Evolutionary conservation across 2,113 vertebrate genomes (phyloP).

Genomic region (Piprites chloris): DNA sequence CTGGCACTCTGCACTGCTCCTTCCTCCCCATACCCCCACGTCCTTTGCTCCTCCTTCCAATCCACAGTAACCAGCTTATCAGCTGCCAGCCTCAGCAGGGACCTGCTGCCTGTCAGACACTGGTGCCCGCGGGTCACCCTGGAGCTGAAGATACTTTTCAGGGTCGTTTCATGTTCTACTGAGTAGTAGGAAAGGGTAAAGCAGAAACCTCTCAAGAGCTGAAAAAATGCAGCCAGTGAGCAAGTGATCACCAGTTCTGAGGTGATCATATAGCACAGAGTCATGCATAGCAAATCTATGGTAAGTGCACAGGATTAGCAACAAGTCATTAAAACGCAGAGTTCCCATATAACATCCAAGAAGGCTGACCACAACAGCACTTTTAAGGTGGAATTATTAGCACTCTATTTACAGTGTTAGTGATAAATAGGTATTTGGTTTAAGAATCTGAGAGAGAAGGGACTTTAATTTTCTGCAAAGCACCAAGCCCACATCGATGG

Average conservation of each 20-base stretch:
- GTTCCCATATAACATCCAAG: not conserved
- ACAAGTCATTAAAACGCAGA: not conserved
- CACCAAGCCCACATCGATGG: not conserved
- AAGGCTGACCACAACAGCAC: not conserved
- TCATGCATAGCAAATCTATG: not conserved
- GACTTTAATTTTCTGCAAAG: not conserved
- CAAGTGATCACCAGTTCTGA: not conserved
- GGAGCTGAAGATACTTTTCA: not conserved
- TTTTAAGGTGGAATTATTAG: not conserved
- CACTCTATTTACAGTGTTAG: not conserved
- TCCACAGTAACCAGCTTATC: slow-evolving; percentile 22
- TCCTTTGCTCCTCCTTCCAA: not conserved
- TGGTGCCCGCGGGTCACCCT: not conserved
- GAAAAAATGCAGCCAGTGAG: not conserved
- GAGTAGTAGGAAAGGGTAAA: not conserved
- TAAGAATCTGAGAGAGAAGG: not conserved
- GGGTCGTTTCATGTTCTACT: not conserved
- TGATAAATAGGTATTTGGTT: not conserved
- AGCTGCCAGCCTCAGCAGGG: not conserved
- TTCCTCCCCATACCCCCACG: not conserved
- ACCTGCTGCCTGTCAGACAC: not conserved
- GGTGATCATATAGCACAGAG: not conserved
- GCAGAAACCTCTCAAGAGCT: not conserved
- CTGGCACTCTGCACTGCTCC: slow-evolving; percentile 26
- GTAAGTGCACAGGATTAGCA: not conserved